Evolutionary conservation across 2,888 invertebrate species (phyloP).

Genomic region (Nebria brevicollis): DNA sequence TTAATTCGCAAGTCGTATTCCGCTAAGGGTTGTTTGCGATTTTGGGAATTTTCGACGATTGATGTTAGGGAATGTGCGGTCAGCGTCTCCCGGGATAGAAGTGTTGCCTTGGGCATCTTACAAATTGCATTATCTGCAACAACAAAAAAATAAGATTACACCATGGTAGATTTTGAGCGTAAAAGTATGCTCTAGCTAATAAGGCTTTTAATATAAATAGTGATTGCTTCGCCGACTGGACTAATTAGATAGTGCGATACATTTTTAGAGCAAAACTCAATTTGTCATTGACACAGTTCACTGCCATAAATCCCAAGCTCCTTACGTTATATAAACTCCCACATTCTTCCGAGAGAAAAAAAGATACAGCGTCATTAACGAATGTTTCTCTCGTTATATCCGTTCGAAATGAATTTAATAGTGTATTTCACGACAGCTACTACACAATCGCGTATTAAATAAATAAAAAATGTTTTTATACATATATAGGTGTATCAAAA

Average conservation of each 20-base stretch:
- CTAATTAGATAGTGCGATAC: neutral
- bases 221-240: neutral
- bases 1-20: slow-evolving; percentile 59
- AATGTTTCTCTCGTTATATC: neutral
- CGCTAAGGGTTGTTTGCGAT: slow-evolving; percentile 53
- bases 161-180: neutral
- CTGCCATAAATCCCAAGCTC: neutral
- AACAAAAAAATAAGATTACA: slow-evolving; percentile 47
- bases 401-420: neutral
- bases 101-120: slow-evolving; percentile 58
- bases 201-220: neutral
- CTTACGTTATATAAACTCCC: neutral
- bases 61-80: slow-evolving; percentile 57
- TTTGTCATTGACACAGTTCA: neutral
- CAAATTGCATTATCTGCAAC: slow-evolving; percentile 60
- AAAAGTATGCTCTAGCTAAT: too few species aligned
- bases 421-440: neutral
- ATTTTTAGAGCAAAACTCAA: neutral
- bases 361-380: neutral
- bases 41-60: slow-evolving; percentile 59
- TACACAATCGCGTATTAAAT: neutral
- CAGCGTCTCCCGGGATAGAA: slow-evolving; percentile 58
- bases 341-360: neutral
- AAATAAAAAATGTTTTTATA: neutral
- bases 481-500: too few species aligned